These are phyloP conservation scores for Neotoxoptera formosana DNA, from an alignment of 1,140 invertebrate genomes.

Conservation along the genomic window DNA sequence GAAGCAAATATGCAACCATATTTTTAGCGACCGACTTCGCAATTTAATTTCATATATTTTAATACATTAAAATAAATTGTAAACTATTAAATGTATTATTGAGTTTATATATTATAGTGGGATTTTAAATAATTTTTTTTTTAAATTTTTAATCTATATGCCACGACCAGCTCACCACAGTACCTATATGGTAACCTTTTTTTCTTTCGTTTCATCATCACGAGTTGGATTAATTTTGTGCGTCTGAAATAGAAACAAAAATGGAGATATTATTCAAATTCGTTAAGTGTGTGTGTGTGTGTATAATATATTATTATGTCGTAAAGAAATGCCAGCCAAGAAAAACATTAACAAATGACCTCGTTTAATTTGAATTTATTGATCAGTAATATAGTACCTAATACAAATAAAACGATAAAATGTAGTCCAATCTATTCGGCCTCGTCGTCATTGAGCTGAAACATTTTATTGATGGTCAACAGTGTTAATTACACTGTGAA, in stretches of 20 bases:
- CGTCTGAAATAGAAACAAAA: neutral
- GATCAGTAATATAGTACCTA: conserved; percentile 3
- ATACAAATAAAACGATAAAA: conserved; percentile 8
- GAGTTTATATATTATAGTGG: too few relatives aligned
- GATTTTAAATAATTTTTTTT: too few relatives aligned
- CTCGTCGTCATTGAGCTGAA: neutral
- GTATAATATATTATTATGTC: neutral
- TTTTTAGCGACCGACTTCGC: neutral
- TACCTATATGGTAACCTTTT: too few relatives aligned
- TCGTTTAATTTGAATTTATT: conserved; percentile 17
- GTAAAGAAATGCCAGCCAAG: neutral
- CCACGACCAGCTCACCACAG: too few relatives aligned
- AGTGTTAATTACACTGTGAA: conserved; percentile 3
- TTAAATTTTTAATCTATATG: too few relatives aligned
- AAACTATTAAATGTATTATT: too few relatives aligned
- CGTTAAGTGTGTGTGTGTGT: neutral
- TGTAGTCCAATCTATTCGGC: conserved; percentile 4
- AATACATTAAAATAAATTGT: neutral
- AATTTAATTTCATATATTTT: neutral
- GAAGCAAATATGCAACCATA: neutral
- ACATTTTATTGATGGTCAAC: conserved; percentile 26
- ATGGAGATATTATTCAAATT: neutral
- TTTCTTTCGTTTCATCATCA: too few relatives aligned
- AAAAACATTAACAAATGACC: neutral
- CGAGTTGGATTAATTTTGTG: neutral